A percentile compares a stretch with the other conserved stretches of the same genome.
Evolutionary conservation across 2,797 vertebrate species (phyloP).

Genomic region (Staurois parvus): DNA sequence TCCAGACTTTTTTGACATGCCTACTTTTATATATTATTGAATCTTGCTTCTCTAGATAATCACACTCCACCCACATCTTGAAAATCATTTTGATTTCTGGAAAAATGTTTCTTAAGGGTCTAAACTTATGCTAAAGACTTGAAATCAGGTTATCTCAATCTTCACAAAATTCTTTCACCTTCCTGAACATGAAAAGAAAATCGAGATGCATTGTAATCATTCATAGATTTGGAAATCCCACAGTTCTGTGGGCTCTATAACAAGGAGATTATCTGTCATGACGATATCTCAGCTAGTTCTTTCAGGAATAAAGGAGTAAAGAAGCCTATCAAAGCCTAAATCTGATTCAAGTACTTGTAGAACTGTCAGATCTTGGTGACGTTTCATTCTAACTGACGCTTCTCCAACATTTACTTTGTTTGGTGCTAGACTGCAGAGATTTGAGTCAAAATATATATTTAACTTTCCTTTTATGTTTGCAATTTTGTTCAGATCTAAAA

Average conservation of each 20-base stretch:
- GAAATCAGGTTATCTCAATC: slow-evolving; percentile 21
- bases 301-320: slow-evolving; percentile 46
- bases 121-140: slow-evolving; percentile 47
- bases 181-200: slow-evolving; percentile 38
- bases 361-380: slow-evolving; percentile 40
- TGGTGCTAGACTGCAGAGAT: not conserved
- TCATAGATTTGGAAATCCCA: slow-evolving; percentile 46
- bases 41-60: slow-evolving; percentile 38
- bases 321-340: slow-evolving; percentile 44
- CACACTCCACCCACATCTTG: slow-evolving; percentile 35
- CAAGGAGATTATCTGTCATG: slow-evolving; percentile 50
- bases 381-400: slow-evolving; percentile 43
- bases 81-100: slow-evolving; percentile 43
- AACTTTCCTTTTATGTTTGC: not conserved
- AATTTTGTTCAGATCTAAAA: not conserved
- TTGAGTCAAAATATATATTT: slow-evolving; percentile 8
- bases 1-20: slow-evolving; percentile 23
- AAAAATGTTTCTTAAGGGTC: slow-evolving; percentile 14
- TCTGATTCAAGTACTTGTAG: slow-evolving; percentile 51
- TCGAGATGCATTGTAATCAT: slow-evolving; percentile 27
- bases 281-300: slow-evolving; percentile 28
- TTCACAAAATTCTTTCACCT: slow-evolving; percentile 40
- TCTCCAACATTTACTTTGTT: slow-evolving; percentile 16
- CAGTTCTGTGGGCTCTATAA: slow-evolving; percentile 46
- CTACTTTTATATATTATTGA: slow-evolving; percentile 27